Base-by-base conservation (phyloP, 2,113 vertebrate genomes). In the Ondatra zibethicus region DNA sequence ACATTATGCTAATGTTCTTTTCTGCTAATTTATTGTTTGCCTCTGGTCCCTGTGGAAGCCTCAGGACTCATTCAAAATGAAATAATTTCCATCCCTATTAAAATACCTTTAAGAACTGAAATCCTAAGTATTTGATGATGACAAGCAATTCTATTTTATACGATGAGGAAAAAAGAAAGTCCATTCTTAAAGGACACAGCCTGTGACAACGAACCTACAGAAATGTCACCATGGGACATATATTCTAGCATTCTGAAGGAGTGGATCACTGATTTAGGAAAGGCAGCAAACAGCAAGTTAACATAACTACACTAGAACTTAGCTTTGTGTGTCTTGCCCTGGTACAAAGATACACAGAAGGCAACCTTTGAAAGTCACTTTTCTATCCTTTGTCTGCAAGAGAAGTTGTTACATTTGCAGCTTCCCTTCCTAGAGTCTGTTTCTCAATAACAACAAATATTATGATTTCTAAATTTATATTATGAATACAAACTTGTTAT, bases 41-140 rank as follows among this genome's bases (percentile, higher is more conserved):
- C 98, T 77, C 96, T 97, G 72, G 78, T 97, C 93, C 96, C 91
- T 92, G 4, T 82, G 95, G 95, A 95, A 75, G 93, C 89, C 92
- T 97, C 96, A 96, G 97, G 94, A 97, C 76, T 97, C 52, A 77
- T 98, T 98, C 75, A 97, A 97, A 98, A 98, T 97, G 72, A 97
- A 96, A 96, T 76, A 78, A n/a, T 97, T 98, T 96, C 77, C 50
- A 63, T 23, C 2, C 72, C n/a, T 94, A 86, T 97, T 98, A 97
- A 96, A 98, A 97, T 96, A 98, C 95, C 98, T 97, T 98, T 96
- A 97, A 97, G 81, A 98, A 89, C 92, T 93, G 95, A 91, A 2
- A 58, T 55, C 7, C 92, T 93, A n/a, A 98, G 66, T 84, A 65
- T 50, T 95, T 94, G 50, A 33, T 91, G 85, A 94, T 97, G 96